A percentile compares a stretch with the other conserved stretches of the same genome.
Conservation (phyloP, 1,140 invertebrate species). For the Pseudomyrmex gracilis region DNA sequence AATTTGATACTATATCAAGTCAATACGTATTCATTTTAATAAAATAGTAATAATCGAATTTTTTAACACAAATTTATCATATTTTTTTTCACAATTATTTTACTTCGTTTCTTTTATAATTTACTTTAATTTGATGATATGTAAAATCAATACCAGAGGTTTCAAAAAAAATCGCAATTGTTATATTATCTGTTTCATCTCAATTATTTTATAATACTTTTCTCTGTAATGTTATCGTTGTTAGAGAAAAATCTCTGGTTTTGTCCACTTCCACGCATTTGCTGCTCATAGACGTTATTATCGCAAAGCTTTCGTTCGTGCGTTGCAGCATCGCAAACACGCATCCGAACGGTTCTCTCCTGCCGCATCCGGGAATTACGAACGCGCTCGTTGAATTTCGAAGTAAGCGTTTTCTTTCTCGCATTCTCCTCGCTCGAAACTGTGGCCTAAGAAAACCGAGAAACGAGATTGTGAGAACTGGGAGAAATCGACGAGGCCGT, state of each 20-base stretch:
- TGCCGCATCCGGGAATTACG: constrained; percentile 19
- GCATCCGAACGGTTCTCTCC: constrained; percentile 15
- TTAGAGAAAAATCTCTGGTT: neutral
- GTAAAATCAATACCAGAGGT: no score
- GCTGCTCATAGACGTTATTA: neutral
- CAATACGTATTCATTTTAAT: no score
- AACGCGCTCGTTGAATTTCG: constrained; percentile 46
- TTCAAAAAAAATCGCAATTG: no score
- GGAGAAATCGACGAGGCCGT: neutral
- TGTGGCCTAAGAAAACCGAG: constrained; percentile 33
- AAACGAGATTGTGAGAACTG: constrained; percentile 21
- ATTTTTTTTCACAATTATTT: no score
- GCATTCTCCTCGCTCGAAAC: constrained; percentile 1
- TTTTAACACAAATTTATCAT: no score
- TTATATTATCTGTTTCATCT: neutral
- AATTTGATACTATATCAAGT: no score
- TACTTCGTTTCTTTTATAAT: no score
- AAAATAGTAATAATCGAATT: no score
- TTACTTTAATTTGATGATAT: no score
- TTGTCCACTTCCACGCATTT: neutral
- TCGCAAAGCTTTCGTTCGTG: constrained; percentile 24
- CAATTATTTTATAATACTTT: neutral
- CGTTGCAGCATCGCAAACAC: neutral
- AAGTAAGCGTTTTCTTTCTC: constrained; percentile 15
- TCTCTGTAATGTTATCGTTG: neutral